Conservation (phyloP, 1,140 invertebrate genomes). For the Dufourea novaeangliae region DNA sequence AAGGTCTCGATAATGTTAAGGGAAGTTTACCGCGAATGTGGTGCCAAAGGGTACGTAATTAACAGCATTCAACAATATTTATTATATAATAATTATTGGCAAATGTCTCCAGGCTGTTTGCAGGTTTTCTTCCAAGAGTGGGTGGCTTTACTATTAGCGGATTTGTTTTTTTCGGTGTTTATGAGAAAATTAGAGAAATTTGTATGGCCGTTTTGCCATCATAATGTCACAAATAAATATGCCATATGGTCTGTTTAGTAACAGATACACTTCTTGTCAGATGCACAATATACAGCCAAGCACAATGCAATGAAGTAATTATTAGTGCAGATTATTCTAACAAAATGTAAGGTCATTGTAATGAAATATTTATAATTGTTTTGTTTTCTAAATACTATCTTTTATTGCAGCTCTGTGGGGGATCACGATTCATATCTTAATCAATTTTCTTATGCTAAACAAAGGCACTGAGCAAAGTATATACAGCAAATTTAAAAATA, state of each 20-base stretch:
- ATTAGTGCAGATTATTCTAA: not conserved
- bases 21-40: conserved; percentile 85
- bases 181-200: conserved; percentile 85
- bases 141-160: conserved; percentile 95
- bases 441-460: not conserved
- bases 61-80: not conserved
- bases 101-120: conserved; percentile 88
- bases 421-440: not conserved
- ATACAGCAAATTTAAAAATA: not conserved
- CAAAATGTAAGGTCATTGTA: not conserved
- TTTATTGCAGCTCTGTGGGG: conserved; percentile 13
- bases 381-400: not conserved
- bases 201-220: conserved; percentile 29
- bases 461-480: conserved; percentile 5
- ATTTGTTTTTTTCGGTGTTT: conserved; percentile 97
- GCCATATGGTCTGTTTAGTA: not conserved
- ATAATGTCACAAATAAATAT: conserved; percentile 1
- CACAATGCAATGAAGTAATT: not conserved
- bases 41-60: conserved; percentile 85
- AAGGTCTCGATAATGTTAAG: conserved; percentile 79
- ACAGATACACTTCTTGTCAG: not conserved
- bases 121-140: conserved; percentile 92
- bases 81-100: not conserved
- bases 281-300: not conserved
- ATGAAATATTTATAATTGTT: not conserved